phyloP scores from a whole-genome alignment of 2,113 vertebrate species.

The Anser cygnoides region DNA sequence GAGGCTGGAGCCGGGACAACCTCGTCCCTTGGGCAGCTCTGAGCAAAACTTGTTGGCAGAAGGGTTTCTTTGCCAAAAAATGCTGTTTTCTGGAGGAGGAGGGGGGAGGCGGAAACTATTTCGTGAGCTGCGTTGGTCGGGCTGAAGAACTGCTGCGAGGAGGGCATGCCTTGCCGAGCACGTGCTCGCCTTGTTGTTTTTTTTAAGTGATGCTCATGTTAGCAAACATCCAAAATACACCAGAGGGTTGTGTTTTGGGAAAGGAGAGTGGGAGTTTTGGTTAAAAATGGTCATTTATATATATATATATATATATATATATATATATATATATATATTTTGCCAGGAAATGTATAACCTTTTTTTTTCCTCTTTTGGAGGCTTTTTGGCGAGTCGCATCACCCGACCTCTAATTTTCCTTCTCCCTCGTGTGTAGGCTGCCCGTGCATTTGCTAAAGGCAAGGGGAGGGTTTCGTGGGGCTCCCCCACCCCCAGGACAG shows the following conservation, averaged over 20 bases:
- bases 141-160: neutral
- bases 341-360: neutral
- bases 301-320: neutral
- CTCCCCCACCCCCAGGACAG: fast-evolving
- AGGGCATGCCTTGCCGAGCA: neutral
- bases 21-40: neutral
- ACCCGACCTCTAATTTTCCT: neutral
- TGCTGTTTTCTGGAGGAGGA: slow-evolving; percentile 1
- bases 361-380: neutral
- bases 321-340: neutral
- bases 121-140: neutral
- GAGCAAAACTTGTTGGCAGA: slow-evolving; percentile 56
- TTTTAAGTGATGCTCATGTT: neutral
- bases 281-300: neutral
- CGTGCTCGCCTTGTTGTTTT: neutral
- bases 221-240: neutral
- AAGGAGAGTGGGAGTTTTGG: neutral
- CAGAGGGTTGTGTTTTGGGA: neutral
- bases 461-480: neutral
- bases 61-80: slow-evolving; percentile 42
- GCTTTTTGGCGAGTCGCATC: neutral
- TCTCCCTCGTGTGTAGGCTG: fast-evolving
- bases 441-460: fast-evolving
- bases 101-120: neutral
- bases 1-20: neutral